These are phyloP conservation scores for Cliona cf. orientalis DNA, from an alignment of 37 sponge, comb jelly and placozoan genomes.

Conservation along the genomic window DNA sequence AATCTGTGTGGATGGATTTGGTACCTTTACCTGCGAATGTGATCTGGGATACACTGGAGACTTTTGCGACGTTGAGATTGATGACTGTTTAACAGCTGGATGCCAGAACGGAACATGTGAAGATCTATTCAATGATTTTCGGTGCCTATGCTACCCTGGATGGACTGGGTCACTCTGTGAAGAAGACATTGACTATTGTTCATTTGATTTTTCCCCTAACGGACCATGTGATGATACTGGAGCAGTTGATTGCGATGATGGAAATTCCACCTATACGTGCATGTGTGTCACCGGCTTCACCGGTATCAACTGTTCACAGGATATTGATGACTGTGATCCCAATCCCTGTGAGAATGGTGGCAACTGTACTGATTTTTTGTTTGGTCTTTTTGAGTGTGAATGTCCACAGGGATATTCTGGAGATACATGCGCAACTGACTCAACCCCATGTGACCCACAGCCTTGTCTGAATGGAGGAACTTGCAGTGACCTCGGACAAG, in stretches of 20 bases:
- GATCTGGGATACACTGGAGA: constrained; percentile 61
- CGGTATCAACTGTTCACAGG: constrained; percentile 15
- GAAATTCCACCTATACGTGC: constrained; percentile 40
- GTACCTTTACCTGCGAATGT: constrained; percentile 48
- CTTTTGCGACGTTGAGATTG: constrained; percentile 58
- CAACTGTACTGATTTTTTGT: constrained; percentile 17
- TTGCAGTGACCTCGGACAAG: constrained; percentile 19
- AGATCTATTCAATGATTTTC: constrained; percentile 24
- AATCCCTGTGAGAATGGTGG: constrained; percentile 27
- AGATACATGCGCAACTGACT: constrained; percentile 16
- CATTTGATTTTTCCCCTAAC: not conserved
- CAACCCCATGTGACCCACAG: constrained; percentile 31
- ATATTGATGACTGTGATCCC: constrained; percentile 50
- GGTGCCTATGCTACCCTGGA: constrained; percentile 62
- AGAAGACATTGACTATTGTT: constrained; percentile 69
- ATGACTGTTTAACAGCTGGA: constrained; percentile 46
- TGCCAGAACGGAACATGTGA: constrained; percentile 57
- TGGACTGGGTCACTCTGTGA: constrained; percentile 70
- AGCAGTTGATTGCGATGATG: constrained; percentile 11
- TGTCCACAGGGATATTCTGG: constrained; percentile 56
- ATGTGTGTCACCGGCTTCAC: constrained; percentile 51
- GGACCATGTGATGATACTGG: constrained; percentile 38
- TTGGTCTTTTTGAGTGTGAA: constrained; percentile 27
- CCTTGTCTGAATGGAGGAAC: constrained; percentile 64
- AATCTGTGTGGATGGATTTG: constrained; percentile 42